Conservation (phyloP, 2,113 vertebrate species). For the Sus scrofa region DNA sequence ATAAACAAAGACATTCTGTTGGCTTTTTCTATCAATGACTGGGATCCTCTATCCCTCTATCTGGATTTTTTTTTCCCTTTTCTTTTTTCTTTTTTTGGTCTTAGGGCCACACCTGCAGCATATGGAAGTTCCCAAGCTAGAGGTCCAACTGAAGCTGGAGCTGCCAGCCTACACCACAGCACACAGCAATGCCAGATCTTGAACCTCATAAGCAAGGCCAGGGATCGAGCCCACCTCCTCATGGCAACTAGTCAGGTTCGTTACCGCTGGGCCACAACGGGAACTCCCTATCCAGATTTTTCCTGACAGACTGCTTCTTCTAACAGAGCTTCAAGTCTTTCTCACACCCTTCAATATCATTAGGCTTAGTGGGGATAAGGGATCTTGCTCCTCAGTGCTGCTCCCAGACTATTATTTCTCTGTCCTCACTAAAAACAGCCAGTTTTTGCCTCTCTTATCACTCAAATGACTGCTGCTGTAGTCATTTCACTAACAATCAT, state of each 20-base stretch:
- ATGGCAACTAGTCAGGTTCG: no score
- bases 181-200: no score
- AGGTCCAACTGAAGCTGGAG: no score
- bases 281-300: not conserved
- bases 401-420: not conserved
- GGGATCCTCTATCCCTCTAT: not conserved
- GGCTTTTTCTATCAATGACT: not conserved
- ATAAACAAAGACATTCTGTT: not conserved
- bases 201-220: no score
- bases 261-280: no score
- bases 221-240: no score
- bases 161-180: no score
- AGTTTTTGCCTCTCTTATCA: not conserved
- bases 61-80: no score
- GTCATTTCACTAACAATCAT: slow-evolving; percentile 29
- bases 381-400: not conserved
- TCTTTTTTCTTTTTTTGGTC: no score
- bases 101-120: no score
- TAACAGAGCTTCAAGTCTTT: not conserved
- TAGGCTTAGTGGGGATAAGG: not conserved
- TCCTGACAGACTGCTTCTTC: not conserved
- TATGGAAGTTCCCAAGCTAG: no score
- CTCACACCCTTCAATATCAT: not conserved
- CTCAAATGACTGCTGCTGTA: not conserved
- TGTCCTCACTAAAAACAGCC: not conserved